Evolutionary conservation across 2,113 vertebrate genomes (phyloP).

Genomic region (Pelecanoides urinatrix): DNA sequence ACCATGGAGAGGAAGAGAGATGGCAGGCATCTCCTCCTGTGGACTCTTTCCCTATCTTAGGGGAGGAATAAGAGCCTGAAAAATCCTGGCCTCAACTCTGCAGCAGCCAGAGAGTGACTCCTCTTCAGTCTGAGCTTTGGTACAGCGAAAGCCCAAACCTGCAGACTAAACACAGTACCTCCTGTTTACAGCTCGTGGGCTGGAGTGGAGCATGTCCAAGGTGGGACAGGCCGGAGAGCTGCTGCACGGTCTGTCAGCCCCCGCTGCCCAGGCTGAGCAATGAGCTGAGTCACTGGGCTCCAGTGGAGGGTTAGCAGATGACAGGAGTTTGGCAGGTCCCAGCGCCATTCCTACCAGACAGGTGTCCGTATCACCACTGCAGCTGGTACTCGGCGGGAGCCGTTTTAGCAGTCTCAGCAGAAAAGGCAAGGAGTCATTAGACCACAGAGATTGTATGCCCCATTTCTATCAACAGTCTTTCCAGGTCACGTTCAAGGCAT

Average conservation of each 20-base stretch:
- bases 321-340: slow-evolving; percentile 44
- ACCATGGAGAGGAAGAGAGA: background rate
- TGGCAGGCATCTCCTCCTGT: background rate
- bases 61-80: background rate
- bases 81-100: background rate
- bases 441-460: background rate
- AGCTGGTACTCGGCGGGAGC: background rate
- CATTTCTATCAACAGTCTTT: slow-evolving; percentile 23
- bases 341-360: background rate
- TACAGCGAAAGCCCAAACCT: slow-evolving; percentile 26
- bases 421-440: slow-evolving; percentile 38
- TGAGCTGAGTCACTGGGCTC: background rate
- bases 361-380: background rate
- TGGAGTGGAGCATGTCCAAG: background rate
- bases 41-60: background rate
- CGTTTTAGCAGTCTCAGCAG: slow-evolving; percentile 3
- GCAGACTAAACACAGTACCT: slow-evolving; percentile 52
- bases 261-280: background rate
- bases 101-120: background rate
- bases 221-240: background rate
- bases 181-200: slow-evolving; percentile 41
- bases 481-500: slow-evolving; percentile 35
- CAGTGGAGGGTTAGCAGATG: background rate
- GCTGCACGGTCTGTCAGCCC: background rate
- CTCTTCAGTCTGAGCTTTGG: background rate